Conservation (phyloP, 2,888 invertebrate species). For the Lasioglossum leucozonium region DNA sequence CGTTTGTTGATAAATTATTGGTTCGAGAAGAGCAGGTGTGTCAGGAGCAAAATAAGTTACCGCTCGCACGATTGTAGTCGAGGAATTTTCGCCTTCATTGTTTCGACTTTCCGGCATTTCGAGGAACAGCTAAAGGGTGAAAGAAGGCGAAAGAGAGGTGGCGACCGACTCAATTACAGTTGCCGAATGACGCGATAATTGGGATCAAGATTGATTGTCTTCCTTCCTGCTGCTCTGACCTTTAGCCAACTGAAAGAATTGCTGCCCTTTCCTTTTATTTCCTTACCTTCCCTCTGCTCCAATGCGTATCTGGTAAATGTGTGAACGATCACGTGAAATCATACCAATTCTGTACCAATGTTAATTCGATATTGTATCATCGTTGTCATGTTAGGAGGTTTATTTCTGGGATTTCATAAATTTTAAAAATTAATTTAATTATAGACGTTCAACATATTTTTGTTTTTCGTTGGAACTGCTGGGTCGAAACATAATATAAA, state of each 20-base stretch:
- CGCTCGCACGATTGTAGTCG: constrained; percentile 36
- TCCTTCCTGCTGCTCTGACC: constrained; percentile 66
- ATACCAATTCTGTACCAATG: constrained; percentile 14
- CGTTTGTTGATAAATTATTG: constrained; percentile 65
- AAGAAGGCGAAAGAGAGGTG: constrained; percentile 26
- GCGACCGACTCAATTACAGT: constrained; percentile 80
- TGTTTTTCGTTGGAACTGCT: too few relatives aligned
- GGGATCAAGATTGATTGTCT: constrained; percentile 80
- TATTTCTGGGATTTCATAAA: too few relatives aligned
- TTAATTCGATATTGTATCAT: too few relatives aligned
- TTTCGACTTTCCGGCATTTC: constrained; percentile 72
- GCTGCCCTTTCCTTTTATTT: constrained; percentile 48
- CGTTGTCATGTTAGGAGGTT: too few relatives aligned
- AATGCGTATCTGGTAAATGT: constrained; percentile 12
- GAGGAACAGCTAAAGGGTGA: constrained; percentile 56
- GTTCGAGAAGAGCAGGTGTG: constrained; percentile 56
- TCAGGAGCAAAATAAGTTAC: constrained; percentile 49
- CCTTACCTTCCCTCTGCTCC: constrained; percentile 2
- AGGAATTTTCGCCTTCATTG: constrained; percentile 56
- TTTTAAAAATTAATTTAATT: too few relatives aligned
- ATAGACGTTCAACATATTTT: too few relatives aligned
- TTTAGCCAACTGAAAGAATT: constrained; percentile 55
- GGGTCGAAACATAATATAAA: too few relatives aligned
- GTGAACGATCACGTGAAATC: background rate
- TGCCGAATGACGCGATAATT: constrained; percentile 81